Evolutionary conservation across 2,797 vertebrate genomes (phyloP).

Genomic region (Arctocebus calabarensis): DNA sequence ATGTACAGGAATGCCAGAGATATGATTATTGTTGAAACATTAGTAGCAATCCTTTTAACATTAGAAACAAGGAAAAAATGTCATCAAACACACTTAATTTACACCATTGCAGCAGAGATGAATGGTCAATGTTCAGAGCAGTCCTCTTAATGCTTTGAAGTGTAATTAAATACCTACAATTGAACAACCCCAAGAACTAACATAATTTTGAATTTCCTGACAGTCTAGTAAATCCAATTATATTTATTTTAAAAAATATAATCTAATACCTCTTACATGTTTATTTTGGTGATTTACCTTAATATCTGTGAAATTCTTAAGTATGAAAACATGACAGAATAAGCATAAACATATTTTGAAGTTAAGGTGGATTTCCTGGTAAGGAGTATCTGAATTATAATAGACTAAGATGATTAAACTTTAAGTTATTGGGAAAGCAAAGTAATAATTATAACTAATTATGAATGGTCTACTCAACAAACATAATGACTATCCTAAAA

Average conservation of each 20-base stretch:
- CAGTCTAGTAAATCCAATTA: background rate
- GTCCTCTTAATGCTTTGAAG: background rate
- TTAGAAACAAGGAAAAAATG: background rate
- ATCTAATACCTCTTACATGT: background rate
- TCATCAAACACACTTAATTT: background rate
- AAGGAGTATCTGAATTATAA: background rate
- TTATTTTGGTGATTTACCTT: background rate
- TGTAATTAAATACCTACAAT: background rate
- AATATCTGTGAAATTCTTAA: background rate
- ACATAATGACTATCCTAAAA: background rate
- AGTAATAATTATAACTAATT: background rate
- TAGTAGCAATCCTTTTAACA: background rate
- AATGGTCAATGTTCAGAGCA: background rate
- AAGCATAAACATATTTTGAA: background rate
- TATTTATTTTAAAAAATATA: background rate
- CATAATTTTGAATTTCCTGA: background rate
- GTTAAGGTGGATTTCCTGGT: background rate
- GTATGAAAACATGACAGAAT: background rate
- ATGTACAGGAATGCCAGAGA: background rate
- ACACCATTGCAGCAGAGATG: background rate
- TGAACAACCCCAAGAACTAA: background rate
- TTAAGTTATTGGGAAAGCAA: background rate
- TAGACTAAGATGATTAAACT: background rate
- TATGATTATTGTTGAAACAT: background rate
- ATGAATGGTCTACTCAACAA: background rate